Percentiles rank a stretch among this genome's conserved stretches.
These are phyloP conservation scores for Apodemus sylvaticus DNA, from an alignment of 2,113 vertebrate species.

Conservation along the genomic window DNA sequence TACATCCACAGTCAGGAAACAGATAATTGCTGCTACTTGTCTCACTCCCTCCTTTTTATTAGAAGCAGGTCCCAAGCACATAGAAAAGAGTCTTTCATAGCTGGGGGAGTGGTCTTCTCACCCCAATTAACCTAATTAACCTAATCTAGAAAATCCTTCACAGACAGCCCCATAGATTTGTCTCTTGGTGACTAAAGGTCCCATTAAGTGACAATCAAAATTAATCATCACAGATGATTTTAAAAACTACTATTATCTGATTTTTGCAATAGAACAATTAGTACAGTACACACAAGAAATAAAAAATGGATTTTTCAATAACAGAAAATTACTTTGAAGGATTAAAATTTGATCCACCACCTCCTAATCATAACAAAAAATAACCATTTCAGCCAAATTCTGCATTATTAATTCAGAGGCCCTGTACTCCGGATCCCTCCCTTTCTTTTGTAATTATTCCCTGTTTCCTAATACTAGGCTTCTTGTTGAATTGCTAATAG, in stretches of 20 bases:
- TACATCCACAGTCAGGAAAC: background rate
- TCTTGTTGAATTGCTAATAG: slow-evolving; percentile 65
- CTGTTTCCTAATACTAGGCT: slow-evolving; percentile 53
- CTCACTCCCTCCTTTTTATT: background rate
- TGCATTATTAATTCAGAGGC: slow-evolving; percentile 22
- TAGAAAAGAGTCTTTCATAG: background rate
- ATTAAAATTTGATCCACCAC: slow-evolving; percentile 58
- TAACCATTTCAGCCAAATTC: slow-evolving; percentile 48
- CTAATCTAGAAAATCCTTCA: background rate
- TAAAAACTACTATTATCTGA: slow-evolving; percentile 39
- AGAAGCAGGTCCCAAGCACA: background rate
- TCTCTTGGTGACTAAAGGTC: background rate
- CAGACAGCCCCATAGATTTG: background rate
- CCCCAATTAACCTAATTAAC: background rate
- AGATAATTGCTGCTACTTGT: background rate
- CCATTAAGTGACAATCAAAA: background rate
- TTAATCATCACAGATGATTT: background rate
- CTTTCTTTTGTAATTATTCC: slow-evolving; percentile 68
- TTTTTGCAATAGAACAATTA: slow-evolving; percentile 56
- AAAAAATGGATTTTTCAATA: background rate
- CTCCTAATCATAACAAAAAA: slow-evolving; percentile 39
- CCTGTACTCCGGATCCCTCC: background rate
- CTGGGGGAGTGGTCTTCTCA: background rate
- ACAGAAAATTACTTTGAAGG: slow-evolving; percentile 54
- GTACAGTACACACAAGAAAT: background rate